A percentile compares a stretch with the other conserved stretches of the same genome.
Evolutionary conservation across 2,113 vertebrate species (phyloP).

Genomic region (Oophaga pumilio): DNA sequence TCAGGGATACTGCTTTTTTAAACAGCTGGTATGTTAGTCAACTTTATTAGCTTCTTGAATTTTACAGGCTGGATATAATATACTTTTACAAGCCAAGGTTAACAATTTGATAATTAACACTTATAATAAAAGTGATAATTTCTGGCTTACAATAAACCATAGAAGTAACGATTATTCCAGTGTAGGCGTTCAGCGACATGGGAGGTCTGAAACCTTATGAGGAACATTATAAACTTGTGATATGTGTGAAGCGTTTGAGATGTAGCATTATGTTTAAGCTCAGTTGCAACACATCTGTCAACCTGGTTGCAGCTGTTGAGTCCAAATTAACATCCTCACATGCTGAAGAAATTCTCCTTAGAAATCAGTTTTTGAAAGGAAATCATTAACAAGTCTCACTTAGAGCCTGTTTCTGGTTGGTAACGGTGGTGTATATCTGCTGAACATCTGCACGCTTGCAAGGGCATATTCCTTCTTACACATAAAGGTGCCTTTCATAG

Average conservation of each 20-base stretch:
- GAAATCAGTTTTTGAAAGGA: slow-evolving; percentile 37
- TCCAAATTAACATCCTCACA: slow-evolving; percentile 19
- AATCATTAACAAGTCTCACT: slow-evolving; percentile 40
- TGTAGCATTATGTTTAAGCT: slow-evolving; percentile 38
- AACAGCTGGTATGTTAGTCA: slow-evolving; percentile 17
- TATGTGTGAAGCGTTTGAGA: slow-evolving; percentile 35
- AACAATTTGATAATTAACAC: slow-evolving; percentile 27
- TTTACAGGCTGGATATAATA: slow-evolving; percentile 14
- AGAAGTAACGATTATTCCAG: background rate
- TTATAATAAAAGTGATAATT: slow-evolving; percentile 19
- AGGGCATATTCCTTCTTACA: slow-evolving; percentile 48
- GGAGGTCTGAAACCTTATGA: slow-evolving; percentile 41
- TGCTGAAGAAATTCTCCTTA: slow-evolving; percentile 20
- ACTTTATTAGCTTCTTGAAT: slow-evolving; percentile 1
- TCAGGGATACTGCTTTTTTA: background rate
- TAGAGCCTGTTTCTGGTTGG: slow-evolving; percentile 34
- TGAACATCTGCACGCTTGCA: slow-evolving; percentile 44
- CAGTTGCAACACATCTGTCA: slow-evolving; percentile 13
- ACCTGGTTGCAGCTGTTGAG: slow-evolving; percentile 46
- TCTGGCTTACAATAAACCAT: background rate
- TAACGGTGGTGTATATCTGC: slow-evolving; percentile 45
- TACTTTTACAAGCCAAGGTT: slow-evolving; percentile 20
- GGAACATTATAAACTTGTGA: background rate
- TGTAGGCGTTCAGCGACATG: slow-evolving; percentile 10
- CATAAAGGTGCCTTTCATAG: slow-evolving; percentile 42